phyloP scores from a whole-genome alignment of 2,113 vertebrate species.

The Heterotilapia buettikoferi region DNA sequence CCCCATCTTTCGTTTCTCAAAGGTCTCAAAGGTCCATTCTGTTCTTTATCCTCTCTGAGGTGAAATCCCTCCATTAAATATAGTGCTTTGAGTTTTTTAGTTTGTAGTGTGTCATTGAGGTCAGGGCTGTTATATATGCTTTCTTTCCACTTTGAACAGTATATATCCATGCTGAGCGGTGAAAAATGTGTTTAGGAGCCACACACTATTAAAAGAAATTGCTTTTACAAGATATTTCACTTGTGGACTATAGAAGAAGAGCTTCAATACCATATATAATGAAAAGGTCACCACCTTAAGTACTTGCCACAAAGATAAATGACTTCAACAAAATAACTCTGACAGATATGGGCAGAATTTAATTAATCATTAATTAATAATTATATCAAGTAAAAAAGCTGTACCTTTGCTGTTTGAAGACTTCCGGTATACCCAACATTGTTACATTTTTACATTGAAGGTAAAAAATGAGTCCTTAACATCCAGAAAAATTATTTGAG shows the following conservation, averaged over 20 bases:
- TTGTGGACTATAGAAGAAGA: neutral
- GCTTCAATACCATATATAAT: neutral
- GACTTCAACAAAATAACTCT: neutral
- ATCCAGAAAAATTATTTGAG: neutral
- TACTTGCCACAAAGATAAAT: neutral
- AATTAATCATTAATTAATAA: neutral
- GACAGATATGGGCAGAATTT: neutral
- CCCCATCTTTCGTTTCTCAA: neutral
- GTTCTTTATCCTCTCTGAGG: neutral
- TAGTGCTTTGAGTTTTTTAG: neutral
- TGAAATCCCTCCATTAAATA: neutral
- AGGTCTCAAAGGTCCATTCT: neutral
- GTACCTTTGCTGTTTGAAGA: neutral
- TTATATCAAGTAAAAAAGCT: neutral
- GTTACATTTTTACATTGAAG: neutral
- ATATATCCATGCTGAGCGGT: neutral
- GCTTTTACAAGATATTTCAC: neutral
- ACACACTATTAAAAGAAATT: neutral
- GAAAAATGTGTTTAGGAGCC: neutral
- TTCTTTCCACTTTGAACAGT: neutral
- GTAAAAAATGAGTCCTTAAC: neutral
- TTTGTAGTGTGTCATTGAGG: neutral
- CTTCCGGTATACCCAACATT: neutral
- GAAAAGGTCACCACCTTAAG: neutral
- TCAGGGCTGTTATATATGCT: neutral